Evolutionary conservation across 2,888 invertebrate species (phyloP), one percentile per base, ranked within the genome.

Genomic region (Drosophila stalkeri): DNA sequence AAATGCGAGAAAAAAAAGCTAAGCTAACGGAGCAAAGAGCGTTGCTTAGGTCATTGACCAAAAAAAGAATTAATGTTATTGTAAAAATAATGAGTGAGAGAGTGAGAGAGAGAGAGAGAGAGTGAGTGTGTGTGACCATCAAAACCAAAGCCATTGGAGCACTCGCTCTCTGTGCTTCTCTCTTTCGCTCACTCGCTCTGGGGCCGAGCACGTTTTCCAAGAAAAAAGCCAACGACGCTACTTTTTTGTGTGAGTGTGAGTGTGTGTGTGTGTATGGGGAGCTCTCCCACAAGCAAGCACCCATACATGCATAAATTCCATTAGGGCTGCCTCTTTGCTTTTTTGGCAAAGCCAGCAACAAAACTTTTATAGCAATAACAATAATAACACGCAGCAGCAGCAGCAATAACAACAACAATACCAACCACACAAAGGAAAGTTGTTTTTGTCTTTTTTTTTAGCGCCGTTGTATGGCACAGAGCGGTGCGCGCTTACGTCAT

Each of bases 21-120:
- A 63, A 77, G 68, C 73, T 80, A 84, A 84, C 80, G 87, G 84
- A 71, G 75, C 60, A 64, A 68, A 77, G 60, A 75, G 77, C 61
- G 68, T 55, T 75, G 76, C 86, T 89, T 89, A 84, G 86, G 86
- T 86, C 86, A 86, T 86, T 86, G 86, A 86, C 86, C 86, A 86
- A 86, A 86, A 85, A 89, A 86, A 88, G 83, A 86, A 75, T 70
- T 70, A 82, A 75, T 72, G 70, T 74, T 62, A 65, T 65, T 67
- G 71, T 73, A 80, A 65, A 69, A 77, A 65, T 67, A 18, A 23
- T 27, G 3, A 46, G 35, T 23, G 35, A 47, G 31, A 20, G 33
- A 44, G 27, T 18, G 27, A 23, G 27, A 18, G 31, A 12, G 41
- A 64, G 66, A 65, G 41, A 8, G 41, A 1, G 41, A 8, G n/a